Evolutionary conservation across 2,113 vertebrate species (phyloP), one percentile per base, ranked within the genome.

Genomic region (Sapayoa aenigma): DNA sequence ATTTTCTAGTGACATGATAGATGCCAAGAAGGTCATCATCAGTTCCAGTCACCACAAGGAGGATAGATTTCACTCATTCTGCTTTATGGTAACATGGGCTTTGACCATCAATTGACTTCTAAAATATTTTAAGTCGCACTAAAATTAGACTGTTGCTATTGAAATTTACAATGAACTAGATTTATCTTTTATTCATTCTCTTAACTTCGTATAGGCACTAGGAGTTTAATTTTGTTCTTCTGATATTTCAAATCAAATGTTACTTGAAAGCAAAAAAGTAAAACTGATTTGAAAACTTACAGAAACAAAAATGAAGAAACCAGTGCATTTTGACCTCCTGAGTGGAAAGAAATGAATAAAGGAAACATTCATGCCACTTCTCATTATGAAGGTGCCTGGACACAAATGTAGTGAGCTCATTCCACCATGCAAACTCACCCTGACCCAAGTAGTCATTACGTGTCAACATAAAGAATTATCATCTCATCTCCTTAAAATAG

Each of bases 201-300:
- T 68, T 86, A 86, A 80, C 16, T 79, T 75, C 53, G 8, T 27
- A 69, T 12, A 69, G 82, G 87, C 37, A 91, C 24, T 8, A 68
- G 65, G 41, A 84, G 31, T 72, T 88, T 62, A 66, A 80, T 77
- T 78, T 65, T 76, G 14, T 73, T 84, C 56, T 90, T 89, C 41
- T 84, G 44, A 65, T 87, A 78, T 49, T 93, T 86, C 55, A 78
- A 86, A 90, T 90, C 88, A 93, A 90, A n/a, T 86, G 90, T 62
- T 62, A 47, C 30, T 84, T 78, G 47, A 65, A 81, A 93, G n/a
- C 0, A 1, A 92, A 84, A 81, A 94, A 77, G 47, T 37, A 72
- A 72, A 93, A 86, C 33, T 92, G 21, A 81, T 78, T 89, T 93
- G 42, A 94, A 93, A 93, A 68, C 49, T 77, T 19, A 41, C 1